Base-by-base conservation (phyloP, 2,888 invertebrate species). In the Dendrolimus pini region DNA sequence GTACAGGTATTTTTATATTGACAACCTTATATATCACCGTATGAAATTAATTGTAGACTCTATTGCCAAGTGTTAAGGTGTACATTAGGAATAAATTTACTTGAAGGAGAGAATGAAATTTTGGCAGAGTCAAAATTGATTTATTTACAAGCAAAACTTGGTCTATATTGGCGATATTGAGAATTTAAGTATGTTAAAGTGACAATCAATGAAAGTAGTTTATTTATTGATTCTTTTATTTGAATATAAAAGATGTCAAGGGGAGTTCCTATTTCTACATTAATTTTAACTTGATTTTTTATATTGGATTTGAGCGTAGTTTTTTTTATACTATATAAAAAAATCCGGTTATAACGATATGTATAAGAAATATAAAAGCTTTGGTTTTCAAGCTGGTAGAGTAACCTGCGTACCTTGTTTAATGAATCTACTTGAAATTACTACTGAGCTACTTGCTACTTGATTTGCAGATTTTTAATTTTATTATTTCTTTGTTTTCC, bases 201-300 rank as follows among this genome's bases (percentile, higher is more conserved):
- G 8, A 47, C 47, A 47, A 47, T 47, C 9, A 47, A 47, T 12
- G 47, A 47, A 47, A 47, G 47, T 47, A 47, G 54, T 58, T 54
- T 56, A 62, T 65, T 62, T 54, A 12, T 56, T 42, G 13, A 30
- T 53, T 59, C 59, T 56, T 61, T 54, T 47, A 47, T 41, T 55
- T 58, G 41, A 6, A 53, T 53, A 41, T 59, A 52, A 52, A 14
- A 53, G 42, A 41, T 13, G 8, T 41, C 53, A 41, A 56, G 41
- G 18, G 54, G 54, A 64, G 66, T 71, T 71, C 69, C 47, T 9
- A 69, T 72, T 71, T 68, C 61, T 61, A 62, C 68, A 65, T 72
- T 3, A 30, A 30, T 30, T 30, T 30, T 30, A 30, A 6, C 6
- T 30, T 30, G 6, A 6, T 6, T 6, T 30, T 30, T 30, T 30